Conservation (phyloP, 2,797 vertebrate genomes). For the Cuculus canorus region DNA sequence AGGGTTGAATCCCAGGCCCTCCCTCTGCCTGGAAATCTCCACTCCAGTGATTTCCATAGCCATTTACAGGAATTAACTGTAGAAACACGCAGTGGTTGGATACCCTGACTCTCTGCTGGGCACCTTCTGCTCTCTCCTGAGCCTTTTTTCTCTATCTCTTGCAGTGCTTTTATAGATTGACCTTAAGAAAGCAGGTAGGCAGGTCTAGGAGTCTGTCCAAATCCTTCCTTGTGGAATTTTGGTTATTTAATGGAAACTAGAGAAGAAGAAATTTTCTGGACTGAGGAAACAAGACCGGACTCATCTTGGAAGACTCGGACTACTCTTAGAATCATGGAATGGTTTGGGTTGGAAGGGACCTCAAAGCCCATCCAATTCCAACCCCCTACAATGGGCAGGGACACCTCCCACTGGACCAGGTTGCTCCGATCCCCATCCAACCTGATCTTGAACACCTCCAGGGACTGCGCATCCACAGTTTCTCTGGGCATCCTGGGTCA, state of each 20-base stretch:
- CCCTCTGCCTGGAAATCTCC: not conserved
- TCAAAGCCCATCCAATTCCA: too few species aligned
- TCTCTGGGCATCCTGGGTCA: too few species aligned
- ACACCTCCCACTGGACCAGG: too few species aligned
- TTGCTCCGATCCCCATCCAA: too few species aligned
- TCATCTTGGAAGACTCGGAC: not conserved
- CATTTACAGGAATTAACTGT: not conserved
- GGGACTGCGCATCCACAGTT: too few species aligned
- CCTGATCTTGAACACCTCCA: too few species aligned
- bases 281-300: not conserved
- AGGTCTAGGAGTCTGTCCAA: not conserved
- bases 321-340: too few species aligned
- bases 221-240: not conserved
- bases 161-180: not conserved
- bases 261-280: not conserved
- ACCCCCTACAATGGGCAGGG: too few species aligned
- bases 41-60: not conserved
- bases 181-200: not conserved
- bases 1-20: not conserved
- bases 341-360: too few species aligned
- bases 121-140: fast-evolving
- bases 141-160: not conserved
- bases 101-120: not conserved
- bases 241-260: not conserved
- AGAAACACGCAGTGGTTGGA: not conserved